These are phyloP conservation scores for Labeo calbasu DNA, from an alignment of 2,797 vertebrate genomes.

Conservation along the genomic window DNA sequence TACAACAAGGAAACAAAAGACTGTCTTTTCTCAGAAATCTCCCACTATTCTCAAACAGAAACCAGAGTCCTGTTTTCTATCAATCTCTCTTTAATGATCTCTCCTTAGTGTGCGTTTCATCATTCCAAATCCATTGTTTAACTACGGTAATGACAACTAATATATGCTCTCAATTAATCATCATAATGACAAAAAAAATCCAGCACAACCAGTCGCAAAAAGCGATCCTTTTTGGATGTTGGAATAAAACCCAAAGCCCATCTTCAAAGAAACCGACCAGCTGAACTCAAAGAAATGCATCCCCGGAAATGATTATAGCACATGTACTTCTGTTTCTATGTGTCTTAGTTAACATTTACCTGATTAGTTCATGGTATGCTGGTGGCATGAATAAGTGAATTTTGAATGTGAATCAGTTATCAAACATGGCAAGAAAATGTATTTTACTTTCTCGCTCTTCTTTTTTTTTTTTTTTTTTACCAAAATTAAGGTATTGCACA, in stretches of 20 bases:
- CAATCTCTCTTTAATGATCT: constrained; percentile 54
- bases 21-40: constrained; percentile 48
- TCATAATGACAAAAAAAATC: not conserved
- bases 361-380: constrained; percentile 2
- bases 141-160: not conserved
- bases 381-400: constrained; percentile 49
- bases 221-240: not conserved
- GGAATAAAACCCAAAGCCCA: not conserved
- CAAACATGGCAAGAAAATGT: constrained; percentile 43
- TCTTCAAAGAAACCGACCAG: not conserved
- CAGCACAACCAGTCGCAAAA: constrained; percentile 9
- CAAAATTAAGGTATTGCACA: constrained; percentile 63
- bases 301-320: not conserved
- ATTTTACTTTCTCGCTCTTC: not conserved
- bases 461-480: constrained; percentile 44
- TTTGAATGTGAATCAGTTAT: constrained; percentile 47
- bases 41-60: constrained; percentile 43
- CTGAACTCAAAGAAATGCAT: constrained; percentile 2
- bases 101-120: constrained; percentile 35
- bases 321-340: not conserved
- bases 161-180: not conserved
- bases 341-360: constrained; percentile 5
- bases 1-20: constrained; percentile 54
- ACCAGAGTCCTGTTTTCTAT: constrained; percentile 49
- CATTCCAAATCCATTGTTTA: constrained; percentile 17